Evolutionary conservation across 2,797 vertebrate species (phyloP).

Genomic region (Dallia pectoralis): DNA sequence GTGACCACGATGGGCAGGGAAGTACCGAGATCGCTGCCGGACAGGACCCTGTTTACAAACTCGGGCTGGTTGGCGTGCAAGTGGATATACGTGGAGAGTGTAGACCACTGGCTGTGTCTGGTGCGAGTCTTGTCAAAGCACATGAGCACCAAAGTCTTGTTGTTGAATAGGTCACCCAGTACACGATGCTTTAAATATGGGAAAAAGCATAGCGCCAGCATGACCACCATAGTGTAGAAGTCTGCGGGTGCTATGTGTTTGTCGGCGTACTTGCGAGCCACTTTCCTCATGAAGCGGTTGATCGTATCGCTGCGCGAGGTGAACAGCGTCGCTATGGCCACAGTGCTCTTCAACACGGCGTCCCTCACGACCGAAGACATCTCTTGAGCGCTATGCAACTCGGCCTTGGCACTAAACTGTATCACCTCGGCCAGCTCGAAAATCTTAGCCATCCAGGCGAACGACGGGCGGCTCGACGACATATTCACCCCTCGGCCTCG

Average conservation of each 20-base stretch:
- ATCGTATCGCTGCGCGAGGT: too few species aligned
- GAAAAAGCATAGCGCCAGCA: not conserved
- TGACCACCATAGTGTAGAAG: not conserved
- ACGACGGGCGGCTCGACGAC: not conserved
- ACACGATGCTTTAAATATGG: conserved; percentile 9
- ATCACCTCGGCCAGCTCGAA: not conserved
- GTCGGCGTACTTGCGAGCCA: not conserved
- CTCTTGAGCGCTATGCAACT: not conserved
- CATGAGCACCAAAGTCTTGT: not conserved
- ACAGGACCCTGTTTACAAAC: not conserved
- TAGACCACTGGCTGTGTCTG: conserved; percentile 3
- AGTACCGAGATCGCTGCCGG: not conserved
- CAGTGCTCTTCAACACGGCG: too few species aligned
- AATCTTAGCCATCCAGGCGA: conserved; percentile 3
- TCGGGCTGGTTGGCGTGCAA: not conserved
- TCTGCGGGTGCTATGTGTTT: not conserved
- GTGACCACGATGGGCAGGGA: not conserved
- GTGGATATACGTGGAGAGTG: not conserved
- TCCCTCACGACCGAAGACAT: too few species aligned
- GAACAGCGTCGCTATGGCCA: too few species aligned
- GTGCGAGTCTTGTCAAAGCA: conserved; percentile 6
- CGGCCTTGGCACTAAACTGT: not conserved
- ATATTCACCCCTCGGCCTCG: not conserved
- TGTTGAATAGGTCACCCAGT: not conserved
- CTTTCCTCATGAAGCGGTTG: not conserved